These are phyloP conservation scores for Stictonetta naevosa DNA, from an alignment of 2,113 vertebrate species.

Conservation along the genomic window DNA sequence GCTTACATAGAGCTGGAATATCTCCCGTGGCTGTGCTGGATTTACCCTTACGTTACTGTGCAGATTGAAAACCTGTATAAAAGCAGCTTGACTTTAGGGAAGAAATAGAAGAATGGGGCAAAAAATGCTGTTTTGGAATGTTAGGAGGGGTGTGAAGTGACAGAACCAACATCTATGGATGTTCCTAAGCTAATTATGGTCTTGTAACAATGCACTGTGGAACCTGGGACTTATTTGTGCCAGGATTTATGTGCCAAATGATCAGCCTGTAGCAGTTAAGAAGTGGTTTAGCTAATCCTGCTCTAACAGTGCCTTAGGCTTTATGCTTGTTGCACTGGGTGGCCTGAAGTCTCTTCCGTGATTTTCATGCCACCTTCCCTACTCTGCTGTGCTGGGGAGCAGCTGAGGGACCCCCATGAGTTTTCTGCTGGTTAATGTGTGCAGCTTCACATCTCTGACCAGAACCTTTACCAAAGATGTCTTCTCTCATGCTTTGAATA, in stretches of 20 bases:
- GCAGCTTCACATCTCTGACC: rapidly evolving
- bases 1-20: background rate
- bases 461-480: background rate
- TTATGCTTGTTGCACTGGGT: background rate
- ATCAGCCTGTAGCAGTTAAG: background rate
- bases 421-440: background rate
- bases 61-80: background rate
- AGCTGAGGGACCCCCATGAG: rapidly evolving
- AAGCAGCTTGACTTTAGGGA: background rate
- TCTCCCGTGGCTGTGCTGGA: background rate
- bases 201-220: background rate
- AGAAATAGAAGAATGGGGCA: background rate
- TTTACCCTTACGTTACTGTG: background rate
- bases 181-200: background rate
- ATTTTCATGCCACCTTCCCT: background rate
- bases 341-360: rapidly evolving
- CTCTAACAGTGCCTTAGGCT: background rate
- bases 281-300: background rate
- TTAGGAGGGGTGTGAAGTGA: background rate
- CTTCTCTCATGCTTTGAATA: background rate
- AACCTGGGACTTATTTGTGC: background rate
- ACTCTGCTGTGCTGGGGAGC: rapidly evolving
- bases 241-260: background rate
- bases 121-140: background rate
- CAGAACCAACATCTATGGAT: rapidly evolving